A percentile compares a stretch with the other conserved stretches of the same genome.
phyloP scores from a whole-genome alignment of 2,113 vertebrate species.

The Oreochromis tanganicae region DNA sequence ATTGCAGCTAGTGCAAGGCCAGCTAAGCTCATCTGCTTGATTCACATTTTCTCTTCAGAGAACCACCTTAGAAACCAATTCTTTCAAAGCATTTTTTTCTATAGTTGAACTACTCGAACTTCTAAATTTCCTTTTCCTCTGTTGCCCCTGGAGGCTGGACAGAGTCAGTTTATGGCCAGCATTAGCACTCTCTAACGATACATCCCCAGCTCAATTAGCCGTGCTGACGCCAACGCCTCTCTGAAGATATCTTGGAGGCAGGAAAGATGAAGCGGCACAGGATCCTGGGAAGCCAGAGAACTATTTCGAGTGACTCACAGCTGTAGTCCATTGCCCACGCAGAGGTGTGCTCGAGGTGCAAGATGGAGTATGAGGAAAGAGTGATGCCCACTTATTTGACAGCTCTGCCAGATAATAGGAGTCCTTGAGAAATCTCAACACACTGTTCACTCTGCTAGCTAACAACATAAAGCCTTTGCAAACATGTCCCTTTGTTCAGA shows the following conservation, averaged over 20 bases:
- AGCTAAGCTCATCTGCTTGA: neutral
- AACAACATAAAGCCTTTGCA: neutral
- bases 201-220: neutral
- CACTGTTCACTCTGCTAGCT: neutral
- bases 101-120: neutral
- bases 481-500: neutral
- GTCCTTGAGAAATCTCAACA: neutral
- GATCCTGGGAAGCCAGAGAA: neutral
- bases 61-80: neutral
- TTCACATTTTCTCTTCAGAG: neutral
- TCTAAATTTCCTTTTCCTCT: neutral
- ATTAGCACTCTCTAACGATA: neutral
- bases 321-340: constrained; percentile 15
- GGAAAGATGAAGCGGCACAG: constrained; percentile 1
- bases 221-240: neutral
- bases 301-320: constrained; percentile 18
- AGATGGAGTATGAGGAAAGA: neutral
- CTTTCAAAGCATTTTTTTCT: neutral
- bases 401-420: neutral
- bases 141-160: neutral
- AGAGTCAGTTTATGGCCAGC: neutral
- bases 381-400: neutral
- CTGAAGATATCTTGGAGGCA: constrained; percentile 3
- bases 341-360: neutral
- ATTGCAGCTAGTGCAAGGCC: neutral